Evolutionary conservation across 2,888 invertebrate genomes (phyloP).

Genomic region (Andrena flavipes): DNA sequence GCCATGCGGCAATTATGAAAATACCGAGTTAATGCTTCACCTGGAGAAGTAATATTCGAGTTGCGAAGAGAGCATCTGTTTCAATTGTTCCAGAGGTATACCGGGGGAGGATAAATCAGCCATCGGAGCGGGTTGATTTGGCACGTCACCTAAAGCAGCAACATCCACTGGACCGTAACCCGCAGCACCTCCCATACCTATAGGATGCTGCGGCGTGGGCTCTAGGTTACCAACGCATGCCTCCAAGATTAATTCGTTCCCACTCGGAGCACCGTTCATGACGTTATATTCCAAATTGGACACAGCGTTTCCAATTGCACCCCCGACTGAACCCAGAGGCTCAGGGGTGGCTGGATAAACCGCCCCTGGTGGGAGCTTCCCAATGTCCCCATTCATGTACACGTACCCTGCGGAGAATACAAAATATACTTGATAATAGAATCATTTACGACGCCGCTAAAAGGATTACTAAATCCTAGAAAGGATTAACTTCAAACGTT

Average conservation of each 20-base stretch:
- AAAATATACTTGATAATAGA: constrained; percentile 37
- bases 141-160: constrained; percentile 83
- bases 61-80: constrained; percentile 92
- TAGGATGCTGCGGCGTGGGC: constrained; percentile 80
- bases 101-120: constrained; percentile 84
- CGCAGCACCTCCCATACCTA: constrained; percentile 83
- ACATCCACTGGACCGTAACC: constrained; percentile 82
- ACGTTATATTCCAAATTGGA: constrained; percentile 84
- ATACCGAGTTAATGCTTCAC: constrained; percentile 82
- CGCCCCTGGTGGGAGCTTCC: constrained; percentile 90
- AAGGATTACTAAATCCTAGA: no score
- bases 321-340: constrained; percentile 85
- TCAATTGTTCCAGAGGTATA: constrained; percentile 90
- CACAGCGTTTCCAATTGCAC: constrained; percentile 79
- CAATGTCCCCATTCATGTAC: constrained; percentile 94
- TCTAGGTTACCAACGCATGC: constrained; percentile 81
- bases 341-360: constrained; percentile 90
- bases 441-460: background rate
- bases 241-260: constrained; percentile 82
- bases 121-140: constrained; percentile 85
- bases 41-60: constrained; percentile 96
- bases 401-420: constrained; percentile 87
- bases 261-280: constrained; percentile 83
- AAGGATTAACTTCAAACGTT: no score
- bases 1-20: background rate